Evolutionary conservation across 2,888 invertebrate genomes (phyloP).

Genomic region (Orthosia gothica): DNA sequence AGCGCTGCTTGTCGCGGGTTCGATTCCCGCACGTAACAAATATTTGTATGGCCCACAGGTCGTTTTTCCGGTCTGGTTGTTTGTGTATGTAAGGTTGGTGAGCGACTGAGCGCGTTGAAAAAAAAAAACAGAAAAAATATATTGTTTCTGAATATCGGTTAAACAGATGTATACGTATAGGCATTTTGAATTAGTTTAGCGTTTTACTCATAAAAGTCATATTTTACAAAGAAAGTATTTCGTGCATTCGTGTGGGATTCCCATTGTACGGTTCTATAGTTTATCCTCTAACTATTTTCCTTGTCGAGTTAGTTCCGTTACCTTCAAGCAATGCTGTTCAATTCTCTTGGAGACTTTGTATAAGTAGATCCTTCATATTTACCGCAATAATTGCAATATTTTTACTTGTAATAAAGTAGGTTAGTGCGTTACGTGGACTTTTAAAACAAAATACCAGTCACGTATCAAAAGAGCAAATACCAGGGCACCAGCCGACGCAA

Average conservation of each 20-base stretch:
- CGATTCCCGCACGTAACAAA: too few species aligned
- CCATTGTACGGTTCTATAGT: background rate
- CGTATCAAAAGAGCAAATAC: constrained; percentile 58
- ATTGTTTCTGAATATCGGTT: background rate
- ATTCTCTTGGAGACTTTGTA: background rate
- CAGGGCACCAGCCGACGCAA: constrained; percentile 71
- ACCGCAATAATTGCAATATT: background rate
- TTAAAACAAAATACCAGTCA: constrained; percentile 34
- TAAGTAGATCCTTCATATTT: background rate
- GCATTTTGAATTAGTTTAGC: background rate
- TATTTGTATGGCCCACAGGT: too few species aligned
- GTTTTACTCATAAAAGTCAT: background rate
- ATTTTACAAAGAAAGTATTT: constrained; percentile 2
- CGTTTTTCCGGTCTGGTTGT: too few species aligned
- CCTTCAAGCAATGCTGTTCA: background rate
- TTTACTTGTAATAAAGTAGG: background rate
- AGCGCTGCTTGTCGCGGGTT: too few species aligned
- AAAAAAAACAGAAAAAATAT: too few species aligned
- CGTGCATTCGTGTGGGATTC: background rate
- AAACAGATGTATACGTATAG: background rate
- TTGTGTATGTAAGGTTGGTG: too few species aligned
- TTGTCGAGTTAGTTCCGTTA: background rate
- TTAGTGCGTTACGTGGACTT: background rate
- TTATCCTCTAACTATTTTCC: constrained; percentile 24
- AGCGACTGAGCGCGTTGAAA: too few species aligned